Base-by-base conservation (phyloP, 2,888 invertebrate genomes). In the Rhagonycha fulva region DNA sequence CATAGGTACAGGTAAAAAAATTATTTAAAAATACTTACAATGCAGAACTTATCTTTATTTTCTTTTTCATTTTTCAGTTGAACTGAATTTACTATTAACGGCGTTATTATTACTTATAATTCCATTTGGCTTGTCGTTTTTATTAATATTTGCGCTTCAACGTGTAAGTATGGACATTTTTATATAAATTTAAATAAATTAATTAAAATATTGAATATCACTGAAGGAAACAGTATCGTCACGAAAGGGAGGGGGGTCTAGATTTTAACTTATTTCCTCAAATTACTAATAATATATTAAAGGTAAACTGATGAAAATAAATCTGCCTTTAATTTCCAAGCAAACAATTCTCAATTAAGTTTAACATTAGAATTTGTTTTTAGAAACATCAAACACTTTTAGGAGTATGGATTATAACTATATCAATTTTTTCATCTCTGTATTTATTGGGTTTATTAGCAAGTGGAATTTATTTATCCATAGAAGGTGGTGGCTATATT, bases 381-480 rank as follows among this genome's bases (percentile, higher is more conserved):
- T 26, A 76, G 76, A 60, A 62, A 30, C 68, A 69, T 14, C 14
- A 47, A 14, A 69, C n/a, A n/a, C 14, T 72, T 23, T 11, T 72
- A n/a, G 26, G 30, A 9, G 9, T 30, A 14, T 72, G 76, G 72
- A 47, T 76, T 9, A 72, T 62, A 24, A n/a, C 14, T 19, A 47
- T 69, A 9, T 11, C 61, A 9, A 32, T 24, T 63, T 72, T 61
- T 62, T 61, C 69, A 14, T 14, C 14, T 60, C 10, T 72, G 9
- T 70, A 63, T 66, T 12, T 28, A 26, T 14, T 62, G 14, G 72
- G 62, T 19, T 28, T 72, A 66, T 28, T 76, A 5, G 63, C 68
- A 23, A 28, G 28, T n/a, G 76, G 76, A 3, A 72, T 76, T 66
- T 76, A 76, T 61, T 63, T 76, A 7, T 11, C 63, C 2, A 14